Evolutionary conservation across 1,140 invertebrate genomes (phyloP), one percentile per base, ranked within the genome.

Genomic region (Philopotamus ludificatus): DNA sequence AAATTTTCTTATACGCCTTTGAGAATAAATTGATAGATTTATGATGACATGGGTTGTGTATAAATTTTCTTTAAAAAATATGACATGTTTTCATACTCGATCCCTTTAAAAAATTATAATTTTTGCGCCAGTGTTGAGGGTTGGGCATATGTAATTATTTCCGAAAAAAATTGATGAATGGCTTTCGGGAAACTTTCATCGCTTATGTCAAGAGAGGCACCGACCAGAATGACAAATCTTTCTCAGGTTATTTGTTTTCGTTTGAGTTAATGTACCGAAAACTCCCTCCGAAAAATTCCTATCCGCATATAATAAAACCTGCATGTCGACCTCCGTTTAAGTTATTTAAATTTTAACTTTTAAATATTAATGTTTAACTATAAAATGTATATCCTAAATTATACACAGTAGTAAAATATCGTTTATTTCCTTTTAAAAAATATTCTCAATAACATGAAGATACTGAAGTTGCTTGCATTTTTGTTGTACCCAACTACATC

Each of bases 201-300:
- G 16, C 51, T 41, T 44, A 58, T 22, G 55, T 58, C 55, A 18
- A 1, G 18, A 57, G 28, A 58, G 39, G 25, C 28, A 34, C 55
- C 23, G 45, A 18, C 26, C 26, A n/a, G 18, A 16, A 58, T 58
- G 55, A 58, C 55, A 58, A 58, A 58, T 58, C 25, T 39, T 22
- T 41, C 45, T 58, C 28, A n/a, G n/a, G 10, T 26, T 44, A 58
- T 58, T 58, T 58, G 34, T 20, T 26, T 58, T 16, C 55, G 39
- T 21, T 18, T 44, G 28, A n/a, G 55, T 44, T 23, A 58, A 58
- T 16, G 45, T 20, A 26, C n/a, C 8, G 55, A 20, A 15, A 18
- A 44, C 16, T 21, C 55, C 42, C 45, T 25, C 16, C 45, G 55
- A 58, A 58, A 9, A 58, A 28, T 25, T 34, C 4, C 12, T 34